phyloP scores from a whole-genome alignment of 2,113 vertebrate species.

The Piprites chloris region DNA sequence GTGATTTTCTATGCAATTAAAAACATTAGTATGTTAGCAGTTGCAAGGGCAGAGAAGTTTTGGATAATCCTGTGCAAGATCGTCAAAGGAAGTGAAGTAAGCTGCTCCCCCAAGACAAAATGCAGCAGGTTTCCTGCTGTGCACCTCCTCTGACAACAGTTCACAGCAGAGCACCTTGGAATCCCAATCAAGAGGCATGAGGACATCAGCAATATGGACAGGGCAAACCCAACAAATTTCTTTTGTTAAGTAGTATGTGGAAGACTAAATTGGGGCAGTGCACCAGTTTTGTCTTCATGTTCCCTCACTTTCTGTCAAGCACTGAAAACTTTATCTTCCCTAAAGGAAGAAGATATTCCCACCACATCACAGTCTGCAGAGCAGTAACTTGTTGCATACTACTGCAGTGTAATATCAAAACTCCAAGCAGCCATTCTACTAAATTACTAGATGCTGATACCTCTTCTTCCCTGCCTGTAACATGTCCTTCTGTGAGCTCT shows the following conservation, averaged over 20 bases:
- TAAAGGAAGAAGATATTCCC: neutral
- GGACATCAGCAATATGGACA: neutral
- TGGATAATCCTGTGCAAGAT: neutral
- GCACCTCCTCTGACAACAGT: neutral
- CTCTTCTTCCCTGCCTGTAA: neutral
- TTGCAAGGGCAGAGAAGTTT: neutral
- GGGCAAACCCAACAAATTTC: neutral
- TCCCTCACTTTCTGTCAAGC: neutral
- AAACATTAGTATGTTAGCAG: neutral
- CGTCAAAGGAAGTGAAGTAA: fast-evolving
- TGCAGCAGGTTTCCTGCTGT: fast-evolving
- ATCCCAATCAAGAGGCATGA: neutral
- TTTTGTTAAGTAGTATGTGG: neutral
- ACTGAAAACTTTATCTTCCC: neutral
- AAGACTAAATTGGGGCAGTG: neutral
- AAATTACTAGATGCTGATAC: neutral
- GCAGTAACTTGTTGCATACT: neutral
- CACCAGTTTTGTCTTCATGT: neutral
- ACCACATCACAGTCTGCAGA: fast-evolving
- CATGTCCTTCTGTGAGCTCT: neutral
- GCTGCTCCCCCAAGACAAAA: neutral
- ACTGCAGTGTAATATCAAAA: neutral
- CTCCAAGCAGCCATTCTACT: neutral
- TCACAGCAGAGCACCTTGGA: neutral
- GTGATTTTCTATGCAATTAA: neutral